Conservation (phyloP, 1,140 invertebrate species). For the Drosophila novamexicana region DNA sequence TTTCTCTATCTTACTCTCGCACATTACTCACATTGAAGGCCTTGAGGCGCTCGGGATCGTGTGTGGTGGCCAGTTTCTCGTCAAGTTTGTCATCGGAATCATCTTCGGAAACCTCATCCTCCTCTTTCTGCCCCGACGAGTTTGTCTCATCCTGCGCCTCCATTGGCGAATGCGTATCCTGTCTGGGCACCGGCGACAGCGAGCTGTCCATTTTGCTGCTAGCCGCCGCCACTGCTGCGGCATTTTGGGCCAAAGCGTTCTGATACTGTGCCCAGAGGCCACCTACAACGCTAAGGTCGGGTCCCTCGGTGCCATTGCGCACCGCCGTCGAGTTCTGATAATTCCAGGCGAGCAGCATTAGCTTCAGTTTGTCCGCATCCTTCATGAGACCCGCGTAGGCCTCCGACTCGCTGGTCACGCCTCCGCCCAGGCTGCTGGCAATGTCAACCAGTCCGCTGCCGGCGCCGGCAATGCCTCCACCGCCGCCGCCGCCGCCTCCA, state of each 20-base stretch:
- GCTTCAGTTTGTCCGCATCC: slow-evolving; percentile 93
- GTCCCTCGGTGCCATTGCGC: slow-evolving; percentile 79
- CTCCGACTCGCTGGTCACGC: slow-evolving; percentile 69
- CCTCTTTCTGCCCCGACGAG: slow-evolving; percentile 96
- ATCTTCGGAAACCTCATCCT: slow-evolving; percentile 96
- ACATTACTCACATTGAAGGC: slow-evolving; percentile 95
- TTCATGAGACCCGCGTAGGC: slow-evolving; percentile 86
- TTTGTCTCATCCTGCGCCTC: slow-evolving; percentile 95
- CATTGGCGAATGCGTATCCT: slow-evolving; percentile 82
- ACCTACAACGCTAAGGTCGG: slow-evolving; percentile 86
- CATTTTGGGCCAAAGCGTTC: slow-evolving; percentile 81
- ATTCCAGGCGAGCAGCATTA: slow-evolving; percentile 94
- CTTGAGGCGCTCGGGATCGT: slow-evolving; percentile 97
- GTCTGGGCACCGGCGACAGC: slow-evolving; percentile 75
- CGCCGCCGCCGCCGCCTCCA: slow-evolving; percentile 30
- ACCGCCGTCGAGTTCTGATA: slow-evolving; percentile 89
- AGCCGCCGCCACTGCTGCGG: slow-evolving; percentile 69
- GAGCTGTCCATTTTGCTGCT: slow-evolving; percentile 73
- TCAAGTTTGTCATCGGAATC: slow-evolving; percentile 95
- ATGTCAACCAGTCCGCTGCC: slow-evolving; percentile 49
- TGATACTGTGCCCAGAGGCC: slow-evolving; percentile 92
- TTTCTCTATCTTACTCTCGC: slow-evolving; percentile 43
- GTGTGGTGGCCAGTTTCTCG: slow-evolving; percentile 89
- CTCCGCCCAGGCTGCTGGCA: slow-evolving; percentile 53
- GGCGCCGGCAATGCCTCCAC: slow-evolving; percentile 30